Evolutionary conservation across 2,888 invertebrate species (phyloP), one percentile per base, ranked within the genome.

Genomic region (Chesias legatella): DNA sequence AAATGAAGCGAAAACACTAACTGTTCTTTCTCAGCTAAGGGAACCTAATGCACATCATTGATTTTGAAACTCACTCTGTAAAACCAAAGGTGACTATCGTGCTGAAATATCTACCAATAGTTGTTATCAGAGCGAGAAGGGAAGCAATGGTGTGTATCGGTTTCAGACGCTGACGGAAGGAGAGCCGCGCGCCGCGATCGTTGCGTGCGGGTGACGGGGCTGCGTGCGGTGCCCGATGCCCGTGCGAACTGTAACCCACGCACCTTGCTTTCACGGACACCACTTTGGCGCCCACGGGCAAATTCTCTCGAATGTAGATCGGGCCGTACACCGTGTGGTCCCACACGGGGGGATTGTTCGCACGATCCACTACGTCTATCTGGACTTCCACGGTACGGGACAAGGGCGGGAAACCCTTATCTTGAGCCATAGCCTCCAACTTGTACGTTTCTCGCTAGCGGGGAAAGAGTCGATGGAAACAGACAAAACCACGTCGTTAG

Each of bases 261-360:
- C 95, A 97, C 97, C 97, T 97, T 94, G 98, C 98, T 94, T 97
- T 97, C 90, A 97, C 94, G 90, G 97, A 96, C 90, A 97, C 95
- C 92, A 98, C 96, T 93, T 95, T 96, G 91, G 96, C 95, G 91
- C 97, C 98, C 86, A 97, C 96, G 91, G 97, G 95, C 92, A 95
- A 94, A 92, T 97, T 97, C 92, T 98, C 97, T 93, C 95, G 95
- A 90, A 97, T 95, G 94, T 94, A 95, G 93, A 97, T 95, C 82
- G 97, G 97, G 85, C 97, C 97, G 91, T 97, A 98, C 89, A 96
- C 94, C 89, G 93, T 93, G 92, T 97, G 94, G 91, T 96, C 97
- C 97, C 96, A 98, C 88, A 95, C 95, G 89, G 96, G 97, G 90
- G 95, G 97, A 93, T 96, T 98, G 94, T 96, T 98, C 79, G 95